Conservation (phyloP, 2,888 invertebrate genomes). For the Xestoiulus laeticollis region DNA sequence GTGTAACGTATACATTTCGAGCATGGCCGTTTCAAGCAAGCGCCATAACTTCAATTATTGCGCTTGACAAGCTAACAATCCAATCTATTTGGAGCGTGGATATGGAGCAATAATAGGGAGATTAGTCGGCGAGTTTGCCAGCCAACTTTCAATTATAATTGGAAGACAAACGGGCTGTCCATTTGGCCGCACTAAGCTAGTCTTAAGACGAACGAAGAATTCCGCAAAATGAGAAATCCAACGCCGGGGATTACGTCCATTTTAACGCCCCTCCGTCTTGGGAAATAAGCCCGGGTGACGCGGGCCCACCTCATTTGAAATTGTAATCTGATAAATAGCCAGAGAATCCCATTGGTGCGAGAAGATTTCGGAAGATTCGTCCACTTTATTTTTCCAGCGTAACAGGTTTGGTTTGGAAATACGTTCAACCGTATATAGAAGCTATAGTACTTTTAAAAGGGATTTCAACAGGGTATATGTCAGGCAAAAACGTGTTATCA, state of each 20-base stretch:
- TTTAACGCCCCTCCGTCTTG: neutral
- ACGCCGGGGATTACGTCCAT: conserved; percentile 19
- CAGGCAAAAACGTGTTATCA: no score
- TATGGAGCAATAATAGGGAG: conserved; percentile 50
- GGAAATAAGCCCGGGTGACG: neutral
- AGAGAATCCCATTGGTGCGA: neutral
- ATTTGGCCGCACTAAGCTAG: conserved; percentile 48
- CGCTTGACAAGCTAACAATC: conserved; percentile 53
- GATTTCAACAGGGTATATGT: no score
- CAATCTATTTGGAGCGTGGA: conserved; percentile 51
- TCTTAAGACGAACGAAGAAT: conserved; percentile 44
- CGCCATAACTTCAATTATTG: conserved; percentile 53
- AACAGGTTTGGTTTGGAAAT: neutral
- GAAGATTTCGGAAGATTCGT: neutral
- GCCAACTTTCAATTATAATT: conserved; percentile 52
- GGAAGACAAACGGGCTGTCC: conserved; percentile 53
- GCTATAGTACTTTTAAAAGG: no score
- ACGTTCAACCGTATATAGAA: neutral
- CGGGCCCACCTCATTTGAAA: neutral
- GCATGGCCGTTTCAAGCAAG: conserved; percentile 14
- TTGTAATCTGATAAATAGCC: conserved; percentile 37
- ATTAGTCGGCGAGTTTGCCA: conserved; percentile 50
- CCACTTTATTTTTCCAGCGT: neutral
- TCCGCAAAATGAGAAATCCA: conserved; percentile 34
- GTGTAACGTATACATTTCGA: neutral